These are phyloP conservation scores for Heliothis virescens DNA, from an alignment of 1,140 invertebrate species.

Conservation along the genomic window DNA sequence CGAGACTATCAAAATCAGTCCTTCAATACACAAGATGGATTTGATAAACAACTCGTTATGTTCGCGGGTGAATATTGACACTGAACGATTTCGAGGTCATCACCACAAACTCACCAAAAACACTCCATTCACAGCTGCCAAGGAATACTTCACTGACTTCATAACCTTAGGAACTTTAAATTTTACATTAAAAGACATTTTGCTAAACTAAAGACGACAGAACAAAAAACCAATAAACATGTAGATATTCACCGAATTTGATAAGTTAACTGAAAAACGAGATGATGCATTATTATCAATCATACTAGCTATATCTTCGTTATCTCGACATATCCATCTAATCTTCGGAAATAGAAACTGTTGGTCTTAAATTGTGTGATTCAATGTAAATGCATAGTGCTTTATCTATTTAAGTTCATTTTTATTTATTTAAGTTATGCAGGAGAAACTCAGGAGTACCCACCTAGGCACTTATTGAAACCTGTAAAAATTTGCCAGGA, in stretches of 20 bases:
- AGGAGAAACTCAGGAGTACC: too few relatives aligned
- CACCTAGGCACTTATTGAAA: too few relatives aligned
- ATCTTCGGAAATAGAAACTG: conserved; percentile 59
- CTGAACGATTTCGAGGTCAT: background rate
- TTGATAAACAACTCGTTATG: conserved; percentile 4
- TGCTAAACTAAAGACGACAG: conserved; percentile 2
- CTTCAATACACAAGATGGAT: conserved; percentile 11
- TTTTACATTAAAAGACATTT: conserved; percentile 52
- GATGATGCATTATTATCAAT: conserved; percentile 72
- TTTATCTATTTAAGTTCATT: too few relatives aligned
- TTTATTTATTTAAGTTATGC: too few relatives aligned
- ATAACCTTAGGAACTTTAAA: conserved; percentile 72
- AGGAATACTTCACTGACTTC: conserved; percentile 75
- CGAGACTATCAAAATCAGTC: conserved; percentile 8
- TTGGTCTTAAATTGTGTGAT: conserved; percentile 39
- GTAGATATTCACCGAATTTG: conserved; percentile 49
- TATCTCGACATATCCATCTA: conserved; percentile 78
- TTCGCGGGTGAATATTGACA: background rate
- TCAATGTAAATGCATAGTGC: conserved; percentile 9
- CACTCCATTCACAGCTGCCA: conserved; percentile 71
- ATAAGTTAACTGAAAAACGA: conserved; percentile 65
- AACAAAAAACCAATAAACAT: conserved; percentile 18
- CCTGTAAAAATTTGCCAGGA: too few relatives aligned
- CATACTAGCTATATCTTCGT: conserved; percentile 71
- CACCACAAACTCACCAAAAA: conserved; percentile 66